These are phyloP conservation scores for Cepaea hortensis DNA, from an alignment of 2,888 invertebrate species.

Conservation along the genomic window DNA sequence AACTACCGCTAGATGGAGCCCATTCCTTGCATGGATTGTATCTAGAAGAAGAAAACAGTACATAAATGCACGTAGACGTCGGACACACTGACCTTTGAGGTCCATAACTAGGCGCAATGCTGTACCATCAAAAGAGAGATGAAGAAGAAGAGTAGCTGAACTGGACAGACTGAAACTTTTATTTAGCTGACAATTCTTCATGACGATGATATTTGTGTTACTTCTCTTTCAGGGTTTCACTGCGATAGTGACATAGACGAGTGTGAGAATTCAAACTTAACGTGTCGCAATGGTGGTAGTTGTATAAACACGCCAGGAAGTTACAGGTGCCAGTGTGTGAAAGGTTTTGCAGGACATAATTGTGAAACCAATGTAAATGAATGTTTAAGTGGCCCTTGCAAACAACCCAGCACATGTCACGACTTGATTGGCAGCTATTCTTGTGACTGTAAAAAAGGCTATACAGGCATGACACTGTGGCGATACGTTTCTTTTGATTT, in stretches of 20 bases:
- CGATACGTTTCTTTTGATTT: too few relatives aligned
- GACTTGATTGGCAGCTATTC: constrained; percentile 18
- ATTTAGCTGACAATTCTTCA: not conserved
- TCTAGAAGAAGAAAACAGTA: too few relatives aligned
- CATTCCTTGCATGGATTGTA: too few relatives aligned
- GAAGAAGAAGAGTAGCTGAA: too few relatives aligned
- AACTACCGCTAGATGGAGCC: too few relatives aligned
- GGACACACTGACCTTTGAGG: too few relatives aligned
- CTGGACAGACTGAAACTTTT: constrained; percentile 48
- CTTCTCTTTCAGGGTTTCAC: constrained; percentile 9
- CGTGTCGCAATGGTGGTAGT: constrained; percentile 43
- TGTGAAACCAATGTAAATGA: constrained; percentile 36
- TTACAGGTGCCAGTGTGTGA: not conserved
- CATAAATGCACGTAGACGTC: too few relatives aligned
- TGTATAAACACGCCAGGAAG: constrained; percentile 30
- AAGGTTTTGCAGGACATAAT: constrained; percentile 6
- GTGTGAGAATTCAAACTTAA: constrained; percentile 27
- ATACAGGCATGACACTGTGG: too few relatives aligned
- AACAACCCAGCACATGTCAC: constrained; percentile 32
- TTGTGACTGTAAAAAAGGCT: not conserved
- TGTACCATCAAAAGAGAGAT: too few relatives aligned
- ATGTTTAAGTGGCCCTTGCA: constrained; percentile 35
- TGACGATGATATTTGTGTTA: too few relatives aligned
- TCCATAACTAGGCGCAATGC: too few relatives aligned
- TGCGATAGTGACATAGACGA: constrained; percentile 47